Evolutionary conservation across 2,113 vertebrate species (phyloP), one percentile per base, ranked within the genome.

Genomic region (Tetrax tetrax): DNA sequence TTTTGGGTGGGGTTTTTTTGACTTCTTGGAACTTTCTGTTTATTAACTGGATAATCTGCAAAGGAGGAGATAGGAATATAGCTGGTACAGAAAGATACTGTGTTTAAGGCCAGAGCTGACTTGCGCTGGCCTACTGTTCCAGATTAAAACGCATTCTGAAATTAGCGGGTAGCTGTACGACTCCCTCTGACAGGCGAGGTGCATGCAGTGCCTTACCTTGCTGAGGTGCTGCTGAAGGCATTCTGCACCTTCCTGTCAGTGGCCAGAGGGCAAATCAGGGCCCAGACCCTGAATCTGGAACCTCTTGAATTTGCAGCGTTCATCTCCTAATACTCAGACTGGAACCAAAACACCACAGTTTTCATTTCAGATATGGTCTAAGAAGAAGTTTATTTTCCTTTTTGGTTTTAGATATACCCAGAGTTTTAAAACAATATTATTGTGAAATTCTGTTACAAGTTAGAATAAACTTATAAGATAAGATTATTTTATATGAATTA

Each of bases 11-110:
- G 2, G 14, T 45, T 28, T 57, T 90, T 83, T 92, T 43, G 3
- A 59, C 59, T 96, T 96, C 92, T 84, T 65, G 74, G 94, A 95
- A 96, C 28, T 69, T 79, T 24, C 24, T 89, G 77, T 89, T 96
- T 94, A 64, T 94, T 60, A 78, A 64, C n/a, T 27, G 43, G 53
- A 38, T 84, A 63, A 87, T 61, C 66, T 87, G 74, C 74, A 76
- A 38, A 63, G 68, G 31, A 68, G 31, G 22, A 76, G 90, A 61
- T 16, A 92, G 54, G 20, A 71, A 27, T 14, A 65, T 66, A 79
- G 65, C 91, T 95, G 96, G 77, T 41, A 33, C 41, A 76, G 57
- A 71, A 59, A 87, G 94, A 95, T 95, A 96, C 0, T 1, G 6
- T 10, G 35, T 41, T 47, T 57, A 82, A 84, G 53, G 74, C 57